Evolutionary conservation across 2,113 vertebrate species (phyloP), one percentile per base, ranked within the genome.

Genomic region (Albula glossodonta): DNA sequence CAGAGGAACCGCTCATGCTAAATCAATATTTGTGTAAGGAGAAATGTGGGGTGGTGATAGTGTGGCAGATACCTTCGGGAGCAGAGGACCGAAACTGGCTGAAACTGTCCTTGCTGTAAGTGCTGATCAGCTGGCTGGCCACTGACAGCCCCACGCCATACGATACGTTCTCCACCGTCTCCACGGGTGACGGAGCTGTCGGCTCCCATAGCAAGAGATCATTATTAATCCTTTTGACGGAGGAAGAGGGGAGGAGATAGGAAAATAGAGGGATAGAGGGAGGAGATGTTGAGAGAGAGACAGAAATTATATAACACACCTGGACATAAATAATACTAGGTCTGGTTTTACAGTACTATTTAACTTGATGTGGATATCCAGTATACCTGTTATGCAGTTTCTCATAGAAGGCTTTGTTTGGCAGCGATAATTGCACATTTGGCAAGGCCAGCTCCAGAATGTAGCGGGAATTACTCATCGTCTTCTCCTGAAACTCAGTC

Each of bases 401-500:
- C 93, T 99, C 98, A 90, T 99, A 99, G 92, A 99, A 99, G 51
- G 89, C 89, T 89, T 98, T 98, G 91, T 91, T 97, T 63, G 97
- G 98, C 13, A 99, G 92, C 0, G 95, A 94, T 85, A 99, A 82
- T 17, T 97, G 96, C 88, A 99, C 93, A 52, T 96, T 98, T 66
- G 97, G 98, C 80, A 99, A 92, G 7, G 81, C 96, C 81, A 99
- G 94, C 88, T 99, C 98, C 86, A 99, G 92, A 22, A 98, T 95
- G 84, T 97, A 99, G 81, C 96, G 97, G 78, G 97, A 99, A 93
- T 96, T 99, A 92, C 95, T 98, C 90, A 97, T 97, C 15, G 97
- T 97, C 95, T 99, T 99, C 85, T 99, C 98, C 90, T 99, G 98
- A 93, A 99, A 99, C 83, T 98, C 97, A 0, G 95, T 97, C 97